Evolutionary conservation across 2,113 vertebrate genomes (phyloP).

Genomic region (Spheniscus mendiculus): DNA sequence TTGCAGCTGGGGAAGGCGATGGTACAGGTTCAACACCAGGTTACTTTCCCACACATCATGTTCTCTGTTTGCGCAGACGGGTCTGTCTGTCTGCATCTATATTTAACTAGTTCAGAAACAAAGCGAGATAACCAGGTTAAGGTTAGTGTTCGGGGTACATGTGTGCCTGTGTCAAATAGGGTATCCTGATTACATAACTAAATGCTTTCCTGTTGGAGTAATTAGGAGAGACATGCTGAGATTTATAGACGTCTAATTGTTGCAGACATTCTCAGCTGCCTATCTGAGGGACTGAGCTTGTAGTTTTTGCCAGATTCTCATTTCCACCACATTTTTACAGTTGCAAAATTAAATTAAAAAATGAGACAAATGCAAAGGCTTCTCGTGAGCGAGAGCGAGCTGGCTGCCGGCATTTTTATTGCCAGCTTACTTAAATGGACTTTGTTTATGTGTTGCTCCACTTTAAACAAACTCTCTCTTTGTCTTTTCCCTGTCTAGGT

Average conservation of each 20-base stretch:
- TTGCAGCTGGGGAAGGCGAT: background rate
- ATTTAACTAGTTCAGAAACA: constrained; percentile 53
- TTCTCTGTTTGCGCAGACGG: constrained; percentile 22
- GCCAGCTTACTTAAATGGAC: background rate
- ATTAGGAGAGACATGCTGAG: constrained; percentile 29
- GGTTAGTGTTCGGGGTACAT: background rate
- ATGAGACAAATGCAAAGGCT: background rate
- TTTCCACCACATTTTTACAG: constrained; percentile 28
- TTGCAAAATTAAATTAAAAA: constrained; percentile 12
- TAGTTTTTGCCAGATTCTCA: constrained; percentile 13
- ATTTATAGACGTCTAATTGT: background rate
- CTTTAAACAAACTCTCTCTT: constrained; percentile 1
- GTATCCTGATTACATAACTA: constrained; percentile 14
- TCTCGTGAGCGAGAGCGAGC: rapidly evolving
- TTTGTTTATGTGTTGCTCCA: background rate
- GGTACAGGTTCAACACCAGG: constrained; percentile 37
- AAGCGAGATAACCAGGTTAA: constrained; percentile 37
- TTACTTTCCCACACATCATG: constrained; percentile 49
- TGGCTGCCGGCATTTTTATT: background rate
- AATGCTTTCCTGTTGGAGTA: constrained; percentile 47
- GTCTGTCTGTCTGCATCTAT: constrained; percentile 29
- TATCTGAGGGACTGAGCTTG: background rate
- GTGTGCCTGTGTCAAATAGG: background rate
- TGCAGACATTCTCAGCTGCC: constrained; percentile 2
- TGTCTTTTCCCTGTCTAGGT: background rate